Conservation (phyloP, 2,888 invertebrate genomes). For the Panopea generosa region DNA sequence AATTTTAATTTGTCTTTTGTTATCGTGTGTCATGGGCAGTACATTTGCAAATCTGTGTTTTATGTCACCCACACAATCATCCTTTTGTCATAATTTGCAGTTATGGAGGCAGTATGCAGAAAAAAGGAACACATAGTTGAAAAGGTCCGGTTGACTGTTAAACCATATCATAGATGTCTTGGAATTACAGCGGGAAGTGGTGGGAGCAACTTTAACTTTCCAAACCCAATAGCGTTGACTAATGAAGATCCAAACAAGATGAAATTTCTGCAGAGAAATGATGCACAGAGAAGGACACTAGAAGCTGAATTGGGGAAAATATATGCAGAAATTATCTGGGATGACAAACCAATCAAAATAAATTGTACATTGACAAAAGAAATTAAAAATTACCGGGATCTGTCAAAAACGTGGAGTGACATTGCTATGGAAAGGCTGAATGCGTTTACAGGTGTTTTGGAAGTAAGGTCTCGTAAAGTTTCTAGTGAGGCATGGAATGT, state of each 20-base stretch:
- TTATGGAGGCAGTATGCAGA: slow-evolving; percentile 12
- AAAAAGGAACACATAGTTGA: slow-evolving; percentile 9
- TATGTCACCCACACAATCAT: too few relatives aligned
- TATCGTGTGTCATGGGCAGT: too few relatives aligned
- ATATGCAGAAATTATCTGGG: slow-evolving; percentile 11
- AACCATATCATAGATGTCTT: slow-evolving; percentile 3
- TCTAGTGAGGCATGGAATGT: slow-evolving; percentile 22
- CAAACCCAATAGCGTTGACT: slow-evolving; percentile 1
- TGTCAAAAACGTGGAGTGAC: slow-evolving; percentile 26
- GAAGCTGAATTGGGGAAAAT: slow-evolving; percentile 12
- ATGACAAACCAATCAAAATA: slow-evolving; percentile 18
- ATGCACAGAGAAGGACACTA: slow-evolving; percentile 1
- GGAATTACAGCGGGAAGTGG: slow-evolving; percentile 19
- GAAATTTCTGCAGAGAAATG: slow-evolving; percentile 21
- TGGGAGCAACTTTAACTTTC: not conserved
- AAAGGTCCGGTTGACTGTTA: not conserved
- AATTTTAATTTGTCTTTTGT: too few relatives aligned
- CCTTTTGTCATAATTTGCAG: too few relatives aligned
- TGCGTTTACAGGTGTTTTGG: slow-evolving; percentile 17
- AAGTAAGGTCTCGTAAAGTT: slow-evolving; percentile 18
- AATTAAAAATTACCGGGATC: slow-evolving; percentile 5
- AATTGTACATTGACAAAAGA: slow-evolving; percentile 30
- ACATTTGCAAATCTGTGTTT: too few relatives aligned
- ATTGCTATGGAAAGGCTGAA: slow-evolving; percentile 4
- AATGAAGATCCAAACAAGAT: slow-evolving; percentile 20